Conservation (phyloP, 2,888 invertebrate genomes). For the Megastigmus dorsalis region DNA sequence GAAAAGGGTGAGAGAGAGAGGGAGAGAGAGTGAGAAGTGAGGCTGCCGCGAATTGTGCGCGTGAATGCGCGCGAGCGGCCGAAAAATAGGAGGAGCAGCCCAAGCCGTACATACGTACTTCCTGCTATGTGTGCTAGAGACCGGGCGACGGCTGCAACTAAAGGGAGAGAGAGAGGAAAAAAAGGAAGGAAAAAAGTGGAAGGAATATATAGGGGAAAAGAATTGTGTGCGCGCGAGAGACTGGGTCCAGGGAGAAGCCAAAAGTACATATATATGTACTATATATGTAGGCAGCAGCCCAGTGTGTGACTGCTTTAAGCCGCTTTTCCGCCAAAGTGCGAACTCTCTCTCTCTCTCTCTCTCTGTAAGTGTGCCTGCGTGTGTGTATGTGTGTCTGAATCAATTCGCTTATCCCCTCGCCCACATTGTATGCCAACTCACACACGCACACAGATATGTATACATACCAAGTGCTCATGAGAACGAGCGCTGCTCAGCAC, state of each 20-base stretch:
- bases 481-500: conserved; percentile 7
- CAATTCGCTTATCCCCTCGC: conserved; percentile 49
- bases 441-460: not conserved
- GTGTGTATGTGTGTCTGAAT: conserved; percentile 39
- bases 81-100: conserved; percentile 53
- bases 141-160: too few relatives aligned
- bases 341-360: not conserved
- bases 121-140: not conserved
- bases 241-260: not conserved
- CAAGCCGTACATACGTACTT: conserved; percentile 4
- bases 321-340: conserved; percentile 50
- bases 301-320: conserved; percentile 47
- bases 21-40: conserved; percentile 7
- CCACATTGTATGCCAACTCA: conserved; percentile 12
- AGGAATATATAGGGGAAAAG: not conserved
- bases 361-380: not conserved
- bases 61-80: conserved; percentile 37
- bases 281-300: conserved; percentile 3
- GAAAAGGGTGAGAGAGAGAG: conserved; percentile 26
- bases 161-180: not conserved
- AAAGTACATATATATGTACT: not conserved
- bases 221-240: not conserved
- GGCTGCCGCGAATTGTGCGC: conserved; percentile 32
- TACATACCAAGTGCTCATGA: conserved; percentile 32
- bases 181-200: not conserved